Evolutionary conservation across 2,113 vertebrate species (phyloP).

Genomic region (Oplegnathus fasciatus): DNA sequence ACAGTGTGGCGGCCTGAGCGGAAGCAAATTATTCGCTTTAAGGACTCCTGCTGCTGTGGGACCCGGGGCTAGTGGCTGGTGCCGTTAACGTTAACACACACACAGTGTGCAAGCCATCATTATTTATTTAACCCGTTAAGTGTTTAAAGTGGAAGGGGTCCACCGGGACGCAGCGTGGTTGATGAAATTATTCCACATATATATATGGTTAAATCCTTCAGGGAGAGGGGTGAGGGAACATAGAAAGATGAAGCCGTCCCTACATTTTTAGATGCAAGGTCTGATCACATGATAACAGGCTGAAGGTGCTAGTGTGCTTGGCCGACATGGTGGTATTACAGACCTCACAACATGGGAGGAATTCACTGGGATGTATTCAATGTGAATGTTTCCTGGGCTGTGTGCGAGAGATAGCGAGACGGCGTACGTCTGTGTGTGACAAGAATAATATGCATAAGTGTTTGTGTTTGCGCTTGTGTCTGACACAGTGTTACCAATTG

Average conservation of each 20-base stretch:
- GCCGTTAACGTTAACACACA: conserved; percentile 72
- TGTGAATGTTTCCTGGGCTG: conserved; percentile 25
- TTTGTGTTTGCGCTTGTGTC: conserved; percentile 23
- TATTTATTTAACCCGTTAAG: conserved; percentile 94
- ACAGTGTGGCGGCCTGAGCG: conserved; percentile 83
- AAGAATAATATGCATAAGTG: conserved; percentile 10
- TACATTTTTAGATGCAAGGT: conserved; percentile 42
- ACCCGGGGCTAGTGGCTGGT: conserved; percentile 83
- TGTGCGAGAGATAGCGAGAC: background rate
- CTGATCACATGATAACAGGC: conserved; percentile 46
- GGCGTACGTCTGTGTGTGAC: background rate
- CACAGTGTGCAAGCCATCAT: conserved; percentile 82
- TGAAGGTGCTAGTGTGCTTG: background rate
- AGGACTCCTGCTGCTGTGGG: conserved; percentile 90
- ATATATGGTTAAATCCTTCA: conserved; percentile 57
- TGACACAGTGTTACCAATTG: conserved; percentile 45
- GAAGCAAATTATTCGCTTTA: conserved; percentile 91
- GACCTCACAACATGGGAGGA: conserved; percentile 17
- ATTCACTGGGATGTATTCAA: conserved; percentile 25
- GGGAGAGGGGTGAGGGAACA: conserved; percentile 54
- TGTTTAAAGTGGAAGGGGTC: conserved; percentile 88
- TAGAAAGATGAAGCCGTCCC: conserved; percentile 31
- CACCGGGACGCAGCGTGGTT: conserved; percentile 80
- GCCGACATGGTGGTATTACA: conserved; percentile 28
- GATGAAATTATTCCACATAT: conserved; percentile 81